Evolutionary conservation across 2,113 vertebrate species (phyloP).

Genomic region (Corapipo altera): DNA sequence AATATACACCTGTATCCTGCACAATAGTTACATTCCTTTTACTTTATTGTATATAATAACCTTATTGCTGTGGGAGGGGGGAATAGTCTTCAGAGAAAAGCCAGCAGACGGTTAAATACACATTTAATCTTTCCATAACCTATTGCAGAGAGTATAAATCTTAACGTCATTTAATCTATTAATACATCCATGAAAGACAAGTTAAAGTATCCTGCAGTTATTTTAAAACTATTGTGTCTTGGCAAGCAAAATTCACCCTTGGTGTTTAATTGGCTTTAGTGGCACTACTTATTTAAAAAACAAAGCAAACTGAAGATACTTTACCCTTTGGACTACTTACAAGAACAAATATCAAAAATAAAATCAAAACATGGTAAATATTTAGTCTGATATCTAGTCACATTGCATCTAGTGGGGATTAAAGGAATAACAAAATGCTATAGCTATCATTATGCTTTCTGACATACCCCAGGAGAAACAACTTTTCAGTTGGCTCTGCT

Average conservation of each 20-base stretch:
- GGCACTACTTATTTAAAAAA: not conserved
- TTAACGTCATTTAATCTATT: not conserved
- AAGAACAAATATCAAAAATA: not conserved
- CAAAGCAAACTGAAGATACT: not conserved
- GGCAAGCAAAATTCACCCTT: not conserved
- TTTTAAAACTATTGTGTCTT: not conserved
- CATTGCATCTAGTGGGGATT: not conserved
- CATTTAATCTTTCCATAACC: not conserved
- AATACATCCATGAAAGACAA: not conserved
- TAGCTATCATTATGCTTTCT: not conserved
- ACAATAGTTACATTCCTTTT: not conserved
- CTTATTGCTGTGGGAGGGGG: rapidly evolving
- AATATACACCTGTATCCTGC: not conserved
- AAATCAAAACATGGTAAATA: not conserved
- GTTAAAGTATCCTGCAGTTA: not conserved
- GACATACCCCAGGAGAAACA: not conserved
- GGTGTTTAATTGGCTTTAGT: not conserved
- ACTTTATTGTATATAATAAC: not conserved
- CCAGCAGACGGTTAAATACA: not conserved
- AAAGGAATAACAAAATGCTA: not conserved
- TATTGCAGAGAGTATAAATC: not conserved
- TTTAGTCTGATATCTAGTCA: not conserved
- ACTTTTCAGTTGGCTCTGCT: not conserved
- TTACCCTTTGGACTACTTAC: not conserved
- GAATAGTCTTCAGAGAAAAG: not conserved